Evolutionary conservation across 1,140 invertebrate species (phyloP).

Genomic region (Scaptomyza pallida): DNA sequence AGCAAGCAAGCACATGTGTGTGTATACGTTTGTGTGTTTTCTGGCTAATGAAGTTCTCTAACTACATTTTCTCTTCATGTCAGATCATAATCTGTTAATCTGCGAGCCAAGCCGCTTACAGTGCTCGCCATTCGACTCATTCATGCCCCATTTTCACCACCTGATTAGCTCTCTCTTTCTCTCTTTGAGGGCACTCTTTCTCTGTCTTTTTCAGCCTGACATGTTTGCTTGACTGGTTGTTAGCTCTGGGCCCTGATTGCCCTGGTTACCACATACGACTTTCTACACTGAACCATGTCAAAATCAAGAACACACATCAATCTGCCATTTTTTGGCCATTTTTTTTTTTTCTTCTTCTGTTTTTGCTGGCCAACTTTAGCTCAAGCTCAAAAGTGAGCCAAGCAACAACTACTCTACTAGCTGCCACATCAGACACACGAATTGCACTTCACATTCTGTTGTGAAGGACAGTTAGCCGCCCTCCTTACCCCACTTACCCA

Average conservation of each 20-base stretch:
- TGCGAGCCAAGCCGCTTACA: slow-evolving; percentile 48
- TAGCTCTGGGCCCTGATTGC: slow-evolving; percentile 19
- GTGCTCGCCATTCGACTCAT: slow-evolving; percentile 1
- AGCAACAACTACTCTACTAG: neutral
- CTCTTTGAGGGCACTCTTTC: too few species aligned
- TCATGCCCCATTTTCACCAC: slow-evolving; percentile 9
- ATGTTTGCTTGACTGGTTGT: slow-evolving; percentile 34
- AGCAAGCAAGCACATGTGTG: neutral
- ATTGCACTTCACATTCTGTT: neutral
- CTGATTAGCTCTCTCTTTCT: slow-evolving; percentile 22
- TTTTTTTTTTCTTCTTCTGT: too few species aligned
- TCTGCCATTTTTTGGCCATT: slow-evolving; percentile 16
- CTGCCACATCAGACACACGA: slow-evolving; percentile 3
- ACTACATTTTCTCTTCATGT: slow-evolving; percentile 70
- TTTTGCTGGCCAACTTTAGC: slow-evolving; percentile 1
- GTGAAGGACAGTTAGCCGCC: too few species aligned
- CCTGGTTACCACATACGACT: slow-evolving; percentile 12
- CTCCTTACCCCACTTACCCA: neutral
- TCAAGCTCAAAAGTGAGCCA: slow-evolving; percentile 24
- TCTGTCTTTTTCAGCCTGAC: slow-evolving; percentile 7
- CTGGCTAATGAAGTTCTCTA: slow-evolving; percentile 39
- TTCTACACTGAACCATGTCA: slow-evolving; percentile 18
- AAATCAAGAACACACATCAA: slow-evolving; percentile 41
- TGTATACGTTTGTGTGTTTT: neutral
- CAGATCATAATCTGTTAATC: slow-evolving; percentile 81